Evolutionary conservation across 2,888 invertebrate genomes (phyloP).

Genomic region (Habroteleia sp.): DNA sequence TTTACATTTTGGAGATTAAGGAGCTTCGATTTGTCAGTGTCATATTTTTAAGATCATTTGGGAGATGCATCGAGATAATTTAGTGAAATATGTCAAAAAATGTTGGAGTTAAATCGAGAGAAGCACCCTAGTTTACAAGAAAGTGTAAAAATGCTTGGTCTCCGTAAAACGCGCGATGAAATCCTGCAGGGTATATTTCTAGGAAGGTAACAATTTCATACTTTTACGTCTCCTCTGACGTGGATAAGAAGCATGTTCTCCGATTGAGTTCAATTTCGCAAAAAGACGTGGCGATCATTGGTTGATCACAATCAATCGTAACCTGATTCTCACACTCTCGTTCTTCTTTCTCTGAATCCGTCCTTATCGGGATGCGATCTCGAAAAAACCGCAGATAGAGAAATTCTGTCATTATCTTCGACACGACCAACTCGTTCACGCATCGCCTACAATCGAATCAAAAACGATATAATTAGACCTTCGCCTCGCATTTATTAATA

Average conservation of each 20-base stretch:
- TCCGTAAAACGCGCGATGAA: not conserved
- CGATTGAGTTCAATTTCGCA: constrained; percentile 35
- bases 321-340: constrained; percentile 38
- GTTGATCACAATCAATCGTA: constrained; percentile 39
- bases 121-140: constrained; percentile 1
- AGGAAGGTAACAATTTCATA: constrained; percentile 30
- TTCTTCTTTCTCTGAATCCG: constrained; percentile 6
- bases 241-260: constrained; percentile 32
- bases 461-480: constrained; percentile 17
- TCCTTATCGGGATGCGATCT: constrained; percentile 30
- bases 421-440: too few relatives aligned
- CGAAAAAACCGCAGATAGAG: constrained; percentile 12
- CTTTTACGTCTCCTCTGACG: constrained; percentile 3
- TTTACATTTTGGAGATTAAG: too few relatives aligned
- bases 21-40: too few relatives aligned
- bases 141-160: not conserved
- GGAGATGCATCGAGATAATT: constrained; percentile 1
- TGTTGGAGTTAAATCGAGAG: constrained; percentile 13
- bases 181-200: constrained; percentile 12
- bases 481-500: constrained; percentile 5
- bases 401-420: constrained; percentile 33
- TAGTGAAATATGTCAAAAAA: constrained; percentile 5
- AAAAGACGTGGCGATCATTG: constrained; percentile 30
- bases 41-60: too few relatives aligned
- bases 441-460: constrained; percentile 13